Evolutionary conservation across 2,113 vertebrate genomes (phyloP), one percentile per base, ranked within the genome.

Genomic region (Reinhardtius hippoglossoides): DNA sequence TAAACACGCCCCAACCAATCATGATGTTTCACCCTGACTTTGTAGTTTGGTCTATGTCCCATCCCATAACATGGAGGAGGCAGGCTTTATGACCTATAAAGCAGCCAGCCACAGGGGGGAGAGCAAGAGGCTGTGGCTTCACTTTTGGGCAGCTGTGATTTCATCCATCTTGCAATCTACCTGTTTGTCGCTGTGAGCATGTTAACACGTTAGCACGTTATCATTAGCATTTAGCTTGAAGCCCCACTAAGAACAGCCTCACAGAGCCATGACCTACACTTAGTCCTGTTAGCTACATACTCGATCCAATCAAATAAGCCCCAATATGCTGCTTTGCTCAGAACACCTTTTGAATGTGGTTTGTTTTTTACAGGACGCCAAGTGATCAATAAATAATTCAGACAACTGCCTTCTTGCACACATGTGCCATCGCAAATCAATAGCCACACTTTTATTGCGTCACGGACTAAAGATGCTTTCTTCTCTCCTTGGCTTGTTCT

Each of bases 401-500:
- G 64, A 68, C 75, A 76, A 52, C 14, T 65, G 55, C 77, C 35
- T 61, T 79, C 69, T 77, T 71, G 60, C 52, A 62, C 74, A 70
- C 3, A 40, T 21, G 44, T 52, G 71, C 69, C 85, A 79, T 67
- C 63, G 44, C 61, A 82, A 90, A 92, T 88, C 83, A 89, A 88
- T 82, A 86, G 76, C 73, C 70, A 78, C 63, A 60, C 70, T 83
- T 89, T 81, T 78, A 86, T 85, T 88, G 77, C 80, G 77, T 86
- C 78, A 73, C 72, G 70, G 75, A 87, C 82, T 76, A 77, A 84
- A 88, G 70, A 87, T 59, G 75, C 82, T 76, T 80, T 76, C 66
- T 72, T 71, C 76, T 88, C 77, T 85, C 71, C 67, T 85, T 78
- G 79, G 81, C 71, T 89, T 87, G 70, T 78, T 87, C 18, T 55